phyloP scores from a whole-genome alignment of 1,140 invertebrate species.

The Oscheius sp. region DNA sequence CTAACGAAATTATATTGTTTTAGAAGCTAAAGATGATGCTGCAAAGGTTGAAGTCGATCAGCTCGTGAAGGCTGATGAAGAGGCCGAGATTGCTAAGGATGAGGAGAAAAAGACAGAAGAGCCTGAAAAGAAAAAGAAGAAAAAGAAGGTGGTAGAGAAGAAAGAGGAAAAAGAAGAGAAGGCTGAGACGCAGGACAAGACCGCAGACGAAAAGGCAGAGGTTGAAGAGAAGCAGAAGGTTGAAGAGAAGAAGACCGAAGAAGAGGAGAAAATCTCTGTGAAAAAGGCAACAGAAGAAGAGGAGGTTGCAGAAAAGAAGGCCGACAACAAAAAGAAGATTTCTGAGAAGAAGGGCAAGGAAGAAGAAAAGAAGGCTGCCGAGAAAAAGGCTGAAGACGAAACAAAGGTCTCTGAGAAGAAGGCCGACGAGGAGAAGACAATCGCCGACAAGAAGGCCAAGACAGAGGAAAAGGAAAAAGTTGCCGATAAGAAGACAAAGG shows the following conservation, averaged over 20 bases:
- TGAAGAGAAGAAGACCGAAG: background rate
- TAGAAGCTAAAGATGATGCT: slow-evolving; percentile 6
- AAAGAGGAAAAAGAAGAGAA: background rate
- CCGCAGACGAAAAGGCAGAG: background rate
- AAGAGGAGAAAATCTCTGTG: background rate
- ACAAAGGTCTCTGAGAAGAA: background rate
- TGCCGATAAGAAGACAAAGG: background rate
- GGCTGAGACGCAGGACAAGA: background rate
- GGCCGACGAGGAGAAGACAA: background rate
- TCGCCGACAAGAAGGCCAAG: background rate
- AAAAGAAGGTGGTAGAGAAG: background rate
- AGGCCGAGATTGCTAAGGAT: slow-evolving; percentile 3
- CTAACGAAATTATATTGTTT: background rate
- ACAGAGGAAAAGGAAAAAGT: slow-evolving; percentile 1
- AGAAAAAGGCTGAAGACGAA: background rate
- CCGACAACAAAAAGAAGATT: background rate
- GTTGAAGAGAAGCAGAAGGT: background rate
- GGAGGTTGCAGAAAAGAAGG: background rate
- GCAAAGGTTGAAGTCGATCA: background rate
- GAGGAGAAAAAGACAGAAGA: background rate
- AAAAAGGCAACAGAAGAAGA: background rate
- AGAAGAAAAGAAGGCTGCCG: background rate
- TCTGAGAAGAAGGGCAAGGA: background rate
- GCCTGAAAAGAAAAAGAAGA: background rate
- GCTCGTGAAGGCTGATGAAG: background rate